Evolutionary conservation across 2,797 vertebrate species (phyloP).

Genomic region (Tragelaphus oryx): DNA sequence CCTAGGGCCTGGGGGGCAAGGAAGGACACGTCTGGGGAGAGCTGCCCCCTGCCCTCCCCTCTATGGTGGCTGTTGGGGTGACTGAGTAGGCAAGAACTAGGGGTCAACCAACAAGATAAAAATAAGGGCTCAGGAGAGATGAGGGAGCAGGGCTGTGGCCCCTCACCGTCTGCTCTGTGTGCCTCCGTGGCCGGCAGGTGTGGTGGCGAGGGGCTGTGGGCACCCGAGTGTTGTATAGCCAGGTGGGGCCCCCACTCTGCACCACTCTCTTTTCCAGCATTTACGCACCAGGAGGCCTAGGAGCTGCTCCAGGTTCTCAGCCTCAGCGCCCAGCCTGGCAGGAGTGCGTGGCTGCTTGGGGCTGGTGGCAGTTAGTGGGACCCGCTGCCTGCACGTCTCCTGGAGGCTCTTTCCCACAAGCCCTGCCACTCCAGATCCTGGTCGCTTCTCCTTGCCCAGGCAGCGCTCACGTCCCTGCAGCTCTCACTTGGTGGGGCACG

Average conservation of each 20-base stretch:
- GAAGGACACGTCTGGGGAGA: too few relatives aligned
- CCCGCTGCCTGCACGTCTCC: fast-evolving
- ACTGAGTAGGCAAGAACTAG: too few relatives aligned
- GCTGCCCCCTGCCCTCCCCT: background rate
- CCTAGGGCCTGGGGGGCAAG: background rate
- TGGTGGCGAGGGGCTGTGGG: background rate
- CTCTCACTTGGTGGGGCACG: fast-evolving
- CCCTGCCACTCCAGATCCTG: background rate
- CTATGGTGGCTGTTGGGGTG: background rate
- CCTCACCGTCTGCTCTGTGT: fast-evolving
- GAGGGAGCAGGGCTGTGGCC: background rate
- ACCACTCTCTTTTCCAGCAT: background rate
- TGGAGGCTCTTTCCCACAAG: background rate
- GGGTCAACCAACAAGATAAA: too few relatives aligned
- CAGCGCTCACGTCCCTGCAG: fast-evolving
- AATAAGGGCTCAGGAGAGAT: background rate
- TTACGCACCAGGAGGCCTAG: background rate
- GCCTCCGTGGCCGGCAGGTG: too few relatives aligned
- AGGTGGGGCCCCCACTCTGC: fast-evolving
- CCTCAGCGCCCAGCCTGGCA: background rate
- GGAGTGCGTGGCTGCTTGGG: background rate
- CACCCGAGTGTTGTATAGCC: too few relatives aligned
- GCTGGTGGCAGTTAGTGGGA: background rate
- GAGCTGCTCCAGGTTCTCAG: background rate
- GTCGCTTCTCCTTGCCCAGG: fast-evolving